A percentile compares a stretch with the other conserved stretches of the same genome.
Conservation (phyloP, 2,113 vertebrate species). For the Brachionichthys hirsutus region DNA sequence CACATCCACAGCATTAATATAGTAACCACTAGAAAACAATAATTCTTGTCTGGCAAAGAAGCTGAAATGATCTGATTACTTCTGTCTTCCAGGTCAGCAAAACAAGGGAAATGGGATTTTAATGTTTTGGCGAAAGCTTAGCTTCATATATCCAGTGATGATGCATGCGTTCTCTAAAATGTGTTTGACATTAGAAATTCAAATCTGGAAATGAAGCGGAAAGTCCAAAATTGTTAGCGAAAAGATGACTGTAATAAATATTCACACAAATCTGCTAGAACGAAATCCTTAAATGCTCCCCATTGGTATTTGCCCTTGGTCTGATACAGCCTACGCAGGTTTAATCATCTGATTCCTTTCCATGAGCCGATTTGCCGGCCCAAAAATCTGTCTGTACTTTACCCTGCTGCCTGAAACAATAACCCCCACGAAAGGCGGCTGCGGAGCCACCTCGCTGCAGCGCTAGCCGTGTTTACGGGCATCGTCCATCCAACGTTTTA, state of each 20-base stretch:
- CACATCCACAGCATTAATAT: conserved; percentile 6
- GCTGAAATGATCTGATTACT: conserved; percentile 14
- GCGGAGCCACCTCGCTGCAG: conserved; percentile 42
- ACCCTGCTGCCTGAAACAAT: conserved; percentile 55
- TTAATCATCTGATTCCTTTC: conserved; percentile 52
- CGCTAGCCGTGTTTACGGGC: conserved; percentile 67
- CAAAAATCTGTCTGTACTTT: conserved; percentile 41
- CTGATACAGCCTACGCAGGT: conserved; percentile 35
- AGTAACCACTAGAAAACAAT: not conserved
- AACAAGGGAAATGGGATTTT: conserved; percentile 13
- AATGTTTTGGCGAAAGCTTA: conserved; percentile 2
- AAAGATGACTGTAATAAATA: conserved; percentile 24
- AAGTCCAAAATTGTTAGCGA: not conserved
- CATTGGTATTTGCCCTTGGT: conserved; percentile 52
- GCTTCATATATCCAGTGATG: not conserved
- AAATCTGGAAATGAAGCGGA: conserved; percentile 13
- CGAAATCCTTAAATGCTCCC: conserved; percentile 22
- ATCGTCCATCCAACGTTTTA: conserved; percentile 67
- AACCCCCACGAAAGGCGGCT: conserved; percentile 43
- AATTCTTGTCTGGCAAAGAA: conserved; percentile 7
- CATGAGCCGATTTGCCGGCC: conserved; percentile 31
- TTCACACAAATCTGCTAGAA: conserved; percentile 30
- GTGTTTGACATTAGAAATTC: not conserved
- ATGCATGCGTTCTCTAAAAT: not conserved
- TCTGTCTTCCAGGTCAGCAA: conserved; percentile 3